A percentile compares a stretch with the other conserved stretches of the same genome.
phyloP scores from a whole-genome alignment of 2,797 vertebrate genomes.

The Catamblyrhynchus diadema region DNA sequence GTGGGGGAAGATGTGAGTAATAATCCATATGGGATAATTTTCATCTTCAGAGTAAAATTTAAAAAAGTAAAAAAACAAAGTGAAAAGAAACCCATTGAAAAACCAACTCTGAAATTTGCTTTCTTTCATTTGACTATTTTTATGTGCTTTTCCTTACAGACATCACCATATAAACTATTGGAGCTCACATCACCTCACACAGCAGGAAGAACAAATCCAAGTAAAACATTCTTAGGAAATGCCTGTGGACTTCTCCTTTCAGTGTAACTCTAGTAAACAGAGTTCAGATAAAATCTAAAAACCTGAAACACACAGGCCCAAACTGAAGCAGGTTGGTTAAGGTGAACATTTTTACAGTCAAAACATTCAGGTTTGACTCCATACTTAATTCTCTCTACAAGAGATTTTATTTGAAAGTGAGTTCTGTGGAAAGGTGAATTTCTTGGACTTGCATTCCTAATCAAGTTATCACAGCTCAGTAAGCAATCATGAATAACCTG shows the following conservation, averaged over 20 bases:
- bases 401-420: not conserved
- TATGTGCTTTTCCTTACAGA: not conserved
- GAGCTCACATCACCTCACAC: not conserved
- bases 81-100: not conserved
- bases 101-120: not conserved
- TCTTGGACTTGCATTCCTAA: not conserved
- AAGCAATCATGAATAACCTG: not conserved
- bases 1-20: slow-evolving; percentile 9
- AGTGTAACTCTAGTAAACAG: not conserved
- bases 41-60: not conserved
- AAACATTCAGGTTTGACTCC: not conserved
- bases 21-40: slow-evolving; percentile 45
- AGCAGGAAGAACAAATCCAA: not conserved
- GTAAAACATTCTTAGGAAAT: not conserved
- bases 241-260: not conserved
- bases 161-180: not conserved
- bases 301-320: not conserved
- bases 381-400: not conserved
- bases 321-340: not conserved
- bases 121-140: not conserved
- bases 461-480: slow-evolving; percentile 2
- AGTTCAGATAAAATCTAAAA: not conserved
- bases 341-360: not conserved
- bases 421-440: not conserved
- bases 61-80: not conserved